Conservation (phyloP, 2,888 invertebrate genomes). For the Parthenolecanium corni region DNA sequence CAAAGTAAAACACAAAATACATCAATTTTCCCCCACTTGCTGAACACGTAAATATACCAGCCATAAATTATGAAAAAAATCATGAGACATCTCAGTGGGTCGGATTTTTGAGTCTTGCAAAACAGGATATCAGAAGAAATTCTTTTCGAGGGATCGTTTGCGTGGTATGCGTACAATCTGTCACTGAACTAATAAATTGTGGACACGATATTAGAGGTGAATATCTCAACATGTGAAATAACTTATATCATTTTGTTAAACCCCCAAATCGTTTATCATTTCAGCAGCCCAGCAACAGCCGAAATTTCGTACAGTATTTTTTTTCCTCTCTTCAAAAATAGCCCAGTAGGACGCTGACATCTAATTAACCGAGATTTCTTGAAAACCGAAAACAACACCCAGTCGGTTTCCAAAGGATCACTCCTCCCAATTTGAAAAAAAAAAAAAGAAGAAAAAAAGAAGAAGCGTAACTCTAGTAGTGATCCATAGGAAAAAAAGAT, state of each 20-base stretch:
- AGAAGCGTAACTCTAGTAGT: constrained; percentile 20
- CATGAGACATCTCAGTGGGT: no score
- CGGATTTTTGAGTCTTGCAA: background rate
- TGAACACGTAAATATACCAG: no score
- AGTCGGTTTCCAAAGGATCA: background rate
- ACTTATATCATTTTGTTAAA: background rate
- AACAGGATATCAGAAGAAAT: no score
- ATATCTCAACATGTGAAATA: background rate
- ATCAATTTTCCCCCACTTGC: no score
- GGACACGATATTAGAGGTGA: background rate
- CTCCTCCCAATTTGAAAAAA: constrained; percentile 1
- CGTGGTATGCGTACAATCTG: no score
- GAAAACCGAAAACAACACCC: constrained; percentile 1
- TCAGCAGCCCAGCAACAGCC: background rate
- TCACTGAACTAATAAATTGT: background rate
- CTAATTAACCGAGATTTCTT: constrained; percentile 22
- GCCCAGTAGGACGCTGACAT: constrained; percentile 16
- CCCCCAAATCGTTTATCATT: background rate
- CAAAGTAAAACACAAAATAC: no score
- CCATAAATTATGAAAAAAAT: background rate
- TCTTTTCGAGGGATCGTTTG: no score
- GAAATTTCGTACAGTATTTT: constrained; percentile 9
- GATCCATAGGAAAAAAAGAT: background rate
- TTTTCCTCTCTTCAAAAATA: no score
- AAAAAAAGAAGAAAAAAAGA: no score